These are phyloP conservation scores for Neolamprologus devosi DNA, from an alignment of 2,113 vertebrate genomes.

Conservation along the genomic window DNA sequence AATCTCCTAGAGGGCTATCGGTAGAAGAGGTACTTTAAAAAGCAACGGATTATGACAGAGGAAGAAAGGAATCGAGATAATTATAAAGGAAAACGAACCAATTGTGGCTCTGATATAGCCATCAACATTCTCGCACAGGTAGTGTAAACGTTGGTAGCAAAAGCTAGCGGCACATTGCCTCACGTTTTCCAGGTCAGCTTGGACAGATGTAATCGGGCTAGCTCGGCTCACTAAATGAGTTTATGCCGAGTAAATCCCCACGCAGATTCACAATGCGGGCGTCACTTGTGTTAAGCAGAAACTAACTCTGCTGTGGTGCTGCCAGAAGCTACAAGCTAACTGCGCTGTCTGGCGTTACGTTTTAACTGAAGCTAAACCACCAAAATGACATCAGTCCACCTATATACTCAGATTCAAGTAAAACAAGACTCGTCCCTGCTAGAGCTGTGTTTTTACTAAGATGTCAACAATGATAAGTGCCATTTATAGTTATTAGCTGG, in stretches of 20 bases:
- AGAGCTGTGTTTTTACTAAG: background rate
- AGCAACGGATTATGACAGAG: constrained; percentile 44
- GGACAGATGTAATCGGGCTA: background rate
- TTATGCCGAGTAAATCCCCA: background rate
- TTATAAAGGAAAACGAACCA: background rate
- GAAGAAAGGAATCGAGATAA: background rate
- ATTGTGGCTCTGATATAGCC: constrained; percentile 27
- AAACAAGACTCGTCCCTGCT: background rate
- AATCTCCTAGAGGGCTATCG: background rate
- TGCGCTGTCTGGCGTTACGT: background rate
- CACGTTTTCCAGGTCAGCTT: constrained; percentile 29
- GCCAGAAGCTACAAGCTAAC: background rate
- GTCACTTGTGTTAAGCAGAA: background rate
- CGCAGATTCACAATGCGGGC: background rate
- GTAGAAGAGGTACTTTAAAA: background rate
- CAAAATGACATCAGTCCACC: background rate
- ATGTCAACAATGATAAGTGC: background rate
- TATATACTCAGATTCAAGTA: background rate
- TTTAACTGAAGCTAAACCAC: background rate
- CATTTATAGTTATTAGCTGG: background rate
- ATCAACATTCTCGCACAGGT: constrained; percentile 28
- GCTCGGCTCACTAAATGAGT: background rate
- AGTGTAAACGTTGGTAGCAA: constrained; percentile 9
- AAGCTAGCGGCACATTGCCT: constrained; percentile 38
- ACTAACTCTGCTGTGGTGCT: background rate